Conservation (phyloP, 2,888 invertebrate genomes). For the Oligia fasciuncula region DNA sequence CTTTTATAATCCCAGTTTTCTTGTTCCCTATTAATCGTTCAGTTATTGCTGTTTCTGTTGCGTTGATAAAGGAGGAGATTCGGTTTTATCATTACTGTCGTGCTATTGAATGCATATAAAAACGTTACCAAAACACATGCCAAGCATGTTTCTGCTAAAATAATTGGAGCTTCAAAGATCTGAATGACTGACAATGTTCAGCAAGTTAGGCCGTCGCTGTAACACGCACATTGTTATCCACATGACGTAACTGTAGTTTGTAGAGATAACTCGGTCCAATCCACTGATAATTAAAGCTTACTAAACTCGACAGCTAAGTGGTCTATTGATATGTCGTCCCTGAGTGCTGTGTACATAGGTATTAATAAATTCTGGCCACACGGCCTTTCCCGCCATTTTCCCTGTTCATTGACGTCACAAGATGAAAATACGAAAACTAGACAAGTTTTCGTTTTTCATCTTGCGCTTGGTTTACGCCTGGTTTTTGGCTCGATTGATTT, state of each 20-base stretch:
- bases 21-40: conserved; percentile 22
- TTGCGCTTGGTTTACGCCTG: background rate
- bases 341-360: conserved; percentile 39
- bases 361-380: conserved; percentile 51
- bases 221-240: conserved; percentile 55
- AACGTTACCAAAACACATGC: conserved; percentile 45
- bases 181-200: conserved; percentile 53
- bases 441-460: too few relatives aligned
- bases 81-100: conserved; percentile 5
- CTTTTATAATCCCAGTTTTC: conserved; percentile 3
- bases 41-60: conserved; percentile 28
- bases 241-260: conserved; percentile 55
- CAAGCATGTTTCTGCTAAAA: conserved; percentile 41
- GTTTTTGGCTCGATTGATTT: conserved; percentile 29
- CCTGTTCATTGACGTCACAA: conserved; percentile 53
- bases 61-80: conserved; percentile 5
- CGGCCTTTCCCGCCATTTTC: conserved; percentile 49
- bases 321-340: conserved; percentile 59
- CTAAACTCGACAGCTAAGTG: conserved; percentile 61
- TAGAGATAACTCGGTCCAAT: conserved; percentile 72
- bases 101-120: conserved; percentile 39
- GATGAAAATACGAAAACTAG: conserved; percentile 47
- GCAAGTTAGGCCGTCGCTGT: conserved; percentile 47
- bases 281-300: conserved; percentile 70
- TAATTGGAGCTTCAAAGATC: conserved; percentile 62